These are phyloP conservation scores for Hypercompe scribonia DNA, from an alignment of 2,888 invertebrate species.

Conservation along the genomic window DNA sequence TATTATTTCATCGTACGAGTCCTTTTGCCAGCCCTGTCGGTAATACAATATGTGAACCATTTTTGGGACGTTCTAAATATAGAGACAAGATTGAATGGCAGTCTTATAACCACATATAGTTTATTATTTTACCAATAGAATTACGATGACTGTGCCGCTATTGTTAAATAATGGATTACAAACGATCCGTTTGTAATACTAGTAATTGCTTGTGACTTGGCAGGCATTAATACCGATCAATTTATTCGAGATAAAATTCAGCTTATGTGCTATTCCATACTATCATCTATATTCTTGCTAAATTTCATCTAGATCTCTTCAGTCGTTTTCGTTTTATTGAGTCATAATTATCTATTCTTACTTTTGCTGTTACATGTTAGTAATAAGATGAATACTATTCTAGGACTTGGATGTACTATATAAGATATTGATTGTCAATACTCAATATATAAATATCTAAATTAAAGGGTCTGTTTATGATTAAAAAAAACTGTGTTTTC, in stretches of 20 bases:
- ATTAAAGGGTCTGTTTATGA: too few species aligned
- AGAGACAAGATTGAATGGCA: slow-evolving; percentile 34
- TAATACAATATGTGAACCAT: slow-evolving; percentile 44
- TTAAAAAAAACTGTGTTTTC: too few species aligned
- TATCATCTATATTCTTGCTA: neutral
- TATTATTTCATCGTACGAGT: neutral
- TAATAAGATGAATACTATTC: too few species aligned
- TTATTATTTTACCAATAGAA: slow-evolving; percentile 16
- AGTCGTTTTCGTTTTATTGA: neutral
- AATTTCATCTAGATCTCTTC: neutral
- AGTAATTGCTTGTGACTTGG: neutral
- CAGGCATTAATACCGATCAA: neutral
- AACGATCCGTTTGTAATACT: neutral
- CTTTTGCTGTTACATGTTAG: too few species aligned
- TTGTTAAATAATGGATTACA: neutral
- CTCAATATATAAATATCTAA: too few species aligned
- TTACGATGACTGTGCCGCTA: slow-evolving; percentile 6
- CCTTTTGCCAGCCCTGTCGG: slow-evolving; percentile 34
- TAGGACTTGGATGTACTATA: too few species aligned
- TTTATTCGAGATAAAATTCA: neutral
- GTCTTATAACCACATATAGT: slow-evolving; percentile 30
- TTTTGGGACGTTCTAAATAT: slow-evolving; percentile 43
- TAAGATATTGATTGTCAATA: too few species aligned
- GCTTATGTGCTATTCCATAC: neutral
- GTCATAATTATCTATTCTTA: neutral